Evolutionary conservation across 1,140 invertebrate genomes (phyloP), one percentile per base, ranked within the genome.

Genomic region (Asobara japonica): DNA sequence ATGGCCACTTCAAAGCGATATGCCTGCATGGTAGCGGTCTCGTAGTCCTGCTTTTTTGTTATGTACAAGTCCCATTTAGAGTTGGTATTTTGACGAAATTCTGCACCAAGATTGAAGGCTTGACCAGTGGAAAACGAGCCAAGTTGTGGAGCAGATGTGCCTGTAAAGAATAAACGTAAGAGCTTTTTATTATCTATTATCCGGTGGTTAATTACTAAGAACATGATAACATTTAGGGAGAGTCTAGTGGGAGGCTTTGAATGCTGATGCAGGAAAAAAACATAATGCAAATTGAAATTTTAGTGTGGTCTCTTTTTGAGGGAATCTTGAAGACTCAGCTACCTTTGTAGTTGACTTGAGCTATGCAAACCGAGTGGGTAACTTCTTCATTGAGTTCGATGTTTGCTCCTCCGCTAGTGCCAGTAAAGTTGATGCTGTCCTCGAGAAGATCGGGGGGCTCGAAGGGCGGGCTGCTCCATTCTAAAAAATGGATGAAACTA

Each of bases 11-110:
- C 65, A 76, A 89, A 86, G 69, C 77, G 79, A 71, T 90, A 89
- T 3, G 45, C 68, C 73, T 78, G 79, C 83, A 87, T 87, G 3
- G 70, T 71, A 2, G 76, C 75, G 6, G 81, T 86, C 71, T 90
- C 89, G 73, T 82, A 90, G 78, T 90, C 89, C 74, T 89, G 89
- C 70, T 85, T 88, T 68, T 68, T 78, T 67, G 78, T 76, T 13
- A 79, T 75, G n/a, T 60, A 65, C 10, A 80, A 70, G 38, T 48
- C 38, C 77, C 79, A 77, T 22, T 56, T n/a, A 48, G 1, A 25
- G 0, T 41, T 60, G 33, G 27, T 74, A 65, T 13, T 16, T 30
- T 38, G 16, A 13, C 20, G 29, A 27, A 78, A 70, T 68, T 67
- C 66, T 4, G 73, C 75, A 51, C 77, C 77, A 0, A 78, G 75